These are phyloP conservation scores for Brachyrhaphis roseni DNA, from an alignment of 2,797 vertebrate genomes.

Conservation along the genomic window DNA sequence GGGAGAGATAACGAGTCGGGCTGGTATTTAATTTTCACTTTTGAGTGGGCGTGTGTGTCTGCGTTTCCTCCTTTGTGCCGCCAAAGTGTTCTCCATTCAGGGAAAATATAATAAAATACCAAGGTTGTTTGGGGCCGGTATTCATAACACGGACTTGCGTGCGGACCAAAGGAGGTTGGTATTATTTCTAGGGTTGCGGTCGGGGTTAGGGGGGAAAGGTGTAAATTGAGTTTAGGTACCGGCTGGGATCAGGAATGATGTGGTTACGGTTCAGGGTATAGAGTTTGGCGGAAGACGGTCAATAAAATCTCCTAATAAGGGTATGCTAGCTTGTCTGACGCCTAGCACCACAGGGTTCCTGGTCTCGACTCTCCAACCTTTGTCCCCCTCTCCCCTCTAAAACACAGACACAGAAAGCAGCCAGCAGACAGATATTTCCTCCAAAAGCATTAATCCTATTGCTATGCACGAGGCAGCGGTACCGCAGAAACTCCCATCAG, in stretches of 20 bases:
- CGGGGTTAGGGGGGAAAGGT: not conserved
- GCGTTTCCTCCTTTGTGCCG: not conserved
- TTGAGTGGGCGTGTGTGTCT: slow-evolving; percentile 8
- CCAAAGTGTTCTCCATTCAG: not conserved
- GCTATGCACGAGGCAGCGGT: slow-evolving; percentile 47
- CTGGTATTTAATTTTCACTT: slow-evolving; percentile 32
- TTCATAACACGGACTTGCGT: not conserved
- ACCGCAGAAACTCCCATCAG: slow-evolving; percentile 51
- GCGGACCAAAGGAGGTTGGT: not conserved
- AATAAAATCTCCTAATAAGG: slow-evolving; percentile 6
- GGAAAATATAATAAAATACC: not conserved
- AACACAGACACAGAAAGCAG: slow-evolving; percentile 17
- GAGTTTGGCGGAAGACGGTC: not conserved
- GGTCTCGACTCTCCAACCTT: slow-evolving; percentile 35
- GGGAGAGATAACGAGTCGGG: slow-evolving; percentile 32
- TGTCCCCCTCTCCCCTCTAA: slow-evolving; percentile 19
- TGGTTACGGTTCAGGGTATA: not conserved
- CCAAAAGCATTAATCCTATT: slow-evolving; percentile 45
- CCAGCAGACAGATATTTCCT: slow-evolving; percentile 23
- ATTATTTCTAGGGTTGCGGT: not conserved
- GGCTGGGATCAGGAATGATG: not conserved
- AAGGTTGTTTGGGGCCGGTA: not conserved
- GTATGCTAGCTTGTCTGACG: slow-evolving; percentile 29
- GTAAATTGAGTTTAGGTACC: slow-evolving; percentile 4
- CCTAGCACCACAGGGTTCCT: slow-evolving; percentile 59